Base-by-base conservation (phyloP, 2,797 vertebrate species). In the Melanotaenia pygmaea region DNA sequence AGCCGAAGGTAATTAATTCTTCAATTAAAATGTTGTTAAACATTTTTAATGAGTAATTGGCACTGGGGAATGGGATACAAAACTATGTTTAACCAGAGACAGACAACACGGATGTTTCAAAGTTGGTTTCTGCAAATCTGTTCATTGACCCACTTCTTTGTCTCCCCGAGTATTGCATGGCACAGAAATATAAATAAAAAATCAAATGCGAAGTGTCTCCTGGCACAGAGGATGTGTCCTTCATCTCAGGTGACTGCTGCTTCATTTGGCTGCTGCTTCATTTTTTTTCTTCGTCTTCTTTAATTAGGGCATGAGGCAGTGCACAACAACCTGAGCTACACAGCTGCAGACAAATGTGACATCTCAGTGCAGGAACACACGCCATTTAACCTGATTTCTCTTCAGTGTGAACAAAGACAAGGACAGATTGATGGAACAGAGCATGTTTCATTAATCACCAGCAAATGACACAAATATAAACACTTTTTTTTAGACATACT, bases 21-120 rank as follows among this genome's bases (percentile, higher is more conserved):
- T 95, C 95, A 95, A 95, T 95, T 95, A 95, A 95, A 95, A 95
- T 95, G 95, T 95, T 95, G 95, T 95, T 95, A 94, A 95, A 95
- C 94, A 95, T 95, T 95, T 95, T 94, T 95, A 95, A 95, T 95
- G 95, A 95, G 94, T 91, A 94, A 91, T 89, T 86, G 93, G 90
- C 95, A 92, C 92, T 45, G 72, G 94, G 95, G 94, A 94, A 90
- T 92, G 81, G 81, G 89, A 92, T 88, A 93, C 92, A 93, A 91
- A 94, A 95, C 93, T 93, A 93, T 92, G 94, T 94, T 94, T 94
- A 94, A 94, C 88, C 90, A 90, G 90, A 92, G 90, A 90, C 88
- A 92, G 90, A 93, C 92, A 93, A 94, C 93, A 93, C 73, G 70
- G 82, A 86, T 84, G 75, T 92, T 92, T 92, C 85, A 91, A 92